These are phyloP conservation scores for Emmelina monodactyla DNA, from an alignment of 2,888 invertebrate species.

Conservation along the genomic window DNA sequence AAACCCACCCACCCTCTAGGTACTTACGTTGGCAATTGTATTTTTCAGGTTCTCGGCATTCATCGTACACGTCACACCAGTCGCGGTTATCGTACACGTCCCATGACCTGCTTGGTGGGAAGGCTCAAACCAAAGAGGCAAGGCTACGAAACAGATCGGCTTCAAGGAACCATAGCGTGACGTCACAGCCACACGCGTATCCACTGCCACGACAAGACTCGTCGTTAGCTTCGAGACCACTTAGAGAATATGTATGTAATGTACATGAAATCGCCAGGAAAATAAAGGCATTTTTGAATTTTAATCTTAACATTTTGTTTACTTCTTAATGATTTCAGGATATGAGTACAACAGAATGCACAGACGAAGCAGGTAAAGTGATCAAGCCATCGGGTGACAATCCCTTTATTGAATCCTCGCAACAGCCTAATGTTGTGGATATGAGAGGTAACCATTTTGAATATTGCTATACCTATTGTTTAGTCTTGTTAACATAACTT, in stretches of 20 bases:
- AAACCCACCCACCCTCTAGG: no score
- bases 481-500: not conserved
- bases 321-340: slow-evolving; percentile 62
- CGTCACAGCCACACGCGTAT: slow-evolving; percentile 64
- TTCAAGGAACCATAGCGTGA: slow-evolving; percentile 73
- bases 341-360: slow-evolving; percentile 76
- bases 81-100: slow-evolving; percentile 94
- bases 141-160: slow-evolving; percentile 77
- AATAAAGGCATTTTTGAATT: no score
- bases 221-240: slow-evolving; percentile 69
- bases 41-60: slow-evolving; percentile 81
- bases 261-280: no score
- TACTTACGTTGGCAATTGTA: not conserved
- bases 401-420: slow-evolving; percentile 89
- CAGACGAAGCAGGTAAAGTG: slow-evolving; percentile 81
- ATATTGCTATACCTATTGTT: slow-evolving; percentile 14
- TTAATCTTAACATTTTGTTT: not conserved
- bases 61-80: slow-evolving; percentile 95
- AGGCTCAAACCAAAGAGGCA: slow-evolving; percentile 85
- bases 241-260: slow-evolving; percentile 75
- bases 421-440: slow-evolving; percentile 89
- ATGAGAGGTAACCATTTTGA: no score
- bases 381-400: slow-evolving; percentile 83
- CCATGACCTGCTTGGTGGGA: slow-evolving; percentile 84
- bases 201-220: slow-evolving; percentile 59